These are phyloP conservation scores for Mobula hypostoma DNA, from an alignment of 2,113 vertebrate genomes.

Conservation along the genomic window DNA sequence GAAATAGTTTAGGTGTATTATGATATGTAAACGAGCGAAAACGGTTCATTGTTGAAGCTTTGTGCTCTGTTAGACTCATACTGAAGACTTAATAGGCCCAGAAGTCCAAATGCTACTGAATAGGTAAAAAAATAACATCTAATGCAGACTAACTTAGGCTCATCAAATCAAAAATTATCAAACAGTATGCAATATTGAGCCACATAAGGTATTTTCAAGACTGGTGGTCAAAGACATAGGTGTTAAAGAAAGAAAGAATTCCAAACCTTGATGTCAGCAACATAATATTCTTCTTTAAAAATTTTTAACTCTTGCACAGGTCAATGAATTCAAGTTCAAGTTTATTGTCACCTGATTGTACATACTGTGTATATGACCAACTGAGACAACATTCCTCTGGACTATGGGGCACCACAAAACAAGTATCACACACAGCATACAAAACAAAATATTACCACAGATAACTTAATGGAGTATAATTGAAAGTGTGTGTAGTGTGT, in stretches of 20 bases:
- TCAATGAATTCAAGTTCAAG: too few species aligned
- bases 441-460: too few species aligned
- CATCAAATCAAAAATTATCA: neutral
- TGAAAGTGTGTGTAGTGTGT: too few species aligned
- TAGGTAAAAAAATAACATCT: neutral
- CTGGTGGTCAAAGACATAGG: neutral
- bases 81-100: neutral
- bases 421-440: too few species aligned
- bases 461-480: too few species aligned
- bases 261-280: neutral
- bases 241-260: neutral
- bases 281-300: too few species aligned
- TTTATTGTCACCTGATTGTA: too few species aligned
- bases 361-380: too few species aligned
- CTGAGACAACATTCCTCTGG: too few species aligned
- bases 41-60: neutral
- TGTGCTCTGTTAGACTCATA: neutral
- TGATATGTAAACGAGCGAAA: neutral
- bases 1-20: constrained; percentile 16
- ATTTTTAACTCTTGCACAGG: too few species aligned
- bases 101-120: neutral
- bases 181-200: neutral
- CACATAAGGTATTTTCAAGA: neutral
- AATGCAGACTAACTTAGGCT: neutral
- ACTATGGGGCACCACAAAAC: too few species aligned